Evolutionary conservation across 1,140 invertebrate genomes (phyloP).

Genomic region (Ridgeia piscesae): DNA sequence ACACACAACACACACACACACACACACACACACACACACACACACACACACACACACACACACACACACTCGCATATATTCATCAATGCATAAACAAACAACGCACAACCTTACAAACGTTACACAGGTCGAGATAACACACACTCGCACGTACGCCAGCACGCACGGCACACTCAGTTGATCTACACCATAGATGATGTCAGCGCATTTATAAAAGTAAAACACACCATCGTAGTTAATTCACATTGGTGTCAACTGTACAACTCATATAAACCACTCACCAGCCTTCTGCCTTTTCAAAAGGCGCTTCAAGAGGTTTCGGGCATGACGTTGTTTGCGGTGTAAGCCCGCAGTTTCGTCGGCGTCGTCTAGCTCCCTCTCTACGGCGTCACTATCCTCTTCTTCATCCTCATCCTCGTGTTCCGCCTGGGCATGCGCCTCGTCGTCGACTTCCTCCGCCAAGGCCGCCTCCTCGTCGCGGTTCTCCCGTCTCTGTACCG

Average conservation of each 20-base stretch:
- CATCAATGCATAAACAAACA: not conserved
- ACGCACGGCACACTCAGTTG: not conserved
- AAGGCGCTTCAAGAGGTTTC: not conserved
- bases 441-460: not conserved
- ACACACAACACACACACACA: conserved; percentile 6
- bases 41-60: not conserved
- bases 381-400: not conserved
- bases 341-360: not conserved
- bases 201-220: not conserved
- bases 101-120: too few species aligned
- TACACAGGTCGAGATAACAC: too few species aligned
- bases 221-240: not conserved
- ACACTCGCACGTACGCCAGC: not conserved
- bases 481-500: not conserved
- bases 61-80: not conserved
- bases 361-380: not conserved
- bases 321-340: too few species aligned
- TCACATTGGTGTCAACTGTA: too few species aligned
- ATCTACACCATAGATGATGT: not conserved
- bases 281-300: too few species aligned
- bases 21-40: not conserved
- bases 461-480: not conserved
- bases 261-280: too few species aligned
- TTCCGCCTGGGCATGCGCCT: not conserved
- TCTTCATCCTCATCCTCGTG: not conserved